These are phyloP conservation scores for Anser cygnoides DNA, from an alignment of 2,113 vertebrate genomes.

Conservation along the genomic window DNA sequence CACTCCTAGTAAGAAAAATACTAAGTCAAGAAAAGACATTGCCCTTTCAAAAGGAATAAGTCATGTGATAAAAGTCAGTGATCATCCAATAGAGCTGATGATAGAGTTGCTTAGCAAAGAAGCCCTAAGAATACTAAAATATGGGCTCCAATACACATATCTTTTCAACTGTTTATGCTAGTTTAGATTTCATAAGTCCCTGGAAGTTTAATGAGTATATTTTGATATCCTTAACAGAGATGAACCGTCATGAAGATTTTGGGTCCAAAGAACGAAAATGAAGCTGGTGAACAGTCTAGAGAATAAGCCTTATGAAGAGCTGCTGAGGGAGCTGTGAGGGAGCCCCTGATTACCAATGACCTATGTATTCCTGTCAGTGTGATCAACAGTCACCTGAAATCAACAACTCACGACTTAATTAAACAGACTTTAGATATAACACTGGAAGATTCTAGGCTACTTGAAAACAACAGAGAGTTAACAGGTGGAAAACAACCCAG, in stretches of 20 bases:
- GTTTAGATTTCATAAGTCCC: not conserved
- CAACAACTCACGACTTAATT: not conserved
- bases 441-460: not conserved
- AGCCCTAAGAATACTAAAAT: not conserved
- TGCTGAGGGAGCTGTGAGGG: no score
- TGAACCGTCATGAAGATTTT: not conserved
- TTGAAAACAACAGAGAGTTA: not conserved
- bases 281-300: no score
- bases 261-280: no score
- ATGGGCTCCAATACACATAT: rapidly evolving
- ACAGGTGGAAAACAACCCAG: not conserved
- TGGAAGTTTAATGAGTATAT: not conserved
- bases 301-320: no score
- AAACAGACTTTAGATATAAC: not conserved
- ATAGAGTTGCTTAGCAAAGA: not conserved
- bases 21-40: not conserved
- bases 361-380: not conserved
- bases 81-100: not conserved
- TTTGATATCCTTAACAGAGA: not conserved
- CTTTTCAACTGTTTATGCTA: not conserved
- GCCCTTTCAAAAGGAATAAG: not conserved
- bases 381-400: slow-evolving; percentile 13
- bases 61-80: not conserved
- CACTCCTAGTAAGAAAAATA: not conserved
- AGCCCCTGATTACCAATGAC: not conserved